These are phyloP conservation scores for Empis livida DNA, from an alignment of 2,888 invertebrate species.

Conservation along the genomic window DNA sequence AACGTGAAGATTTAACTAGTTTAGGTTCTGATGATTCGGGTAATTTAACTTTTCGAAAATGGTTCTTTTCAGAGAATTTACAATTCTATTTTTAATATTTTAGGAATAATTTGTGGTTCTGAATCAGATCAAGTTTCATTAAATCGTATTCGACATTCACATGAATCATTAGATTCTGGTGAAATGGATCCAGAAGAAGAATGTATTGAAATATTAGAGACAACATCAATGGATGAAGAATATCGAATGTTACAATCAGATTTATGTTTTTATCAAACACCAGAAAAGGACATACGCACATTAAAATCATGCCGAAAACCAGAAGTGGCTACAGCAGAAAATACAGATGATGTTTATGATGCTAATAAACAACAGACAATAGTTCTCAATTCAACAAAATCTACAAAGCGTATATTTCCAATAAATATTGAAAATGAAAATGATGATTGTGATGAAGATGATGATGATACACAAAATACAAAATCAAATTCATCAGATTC, in stretches of 20 bases:
- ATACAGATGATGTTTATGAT: slow-evolving; percentile 15
- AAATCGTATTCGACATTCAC: slow-evolving; percentile 43
- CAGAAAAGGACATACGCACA: slow-evolving; percentile 30
- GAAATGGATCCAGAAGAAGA: slow-evolving; percentile 46
- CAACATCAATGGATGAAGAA: slow-evolving; percentile 35
- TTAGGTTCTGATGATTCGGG: slow-evolving; percentile 46
- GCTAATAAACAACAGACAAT: slow-evolving; percentile 11
- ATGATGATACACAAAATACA: neutral
- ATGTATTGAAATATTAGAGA: slow-evolving; percentile 37
- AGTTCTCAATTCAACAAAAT: slow-evolving; percentile 11
- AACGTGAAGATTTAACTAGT: slow-evolving; percentile 37
- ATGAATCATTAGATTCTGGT: slow-evolving; percentile 62
- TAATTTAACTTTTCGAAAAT: slow-evolving; percentile 13
- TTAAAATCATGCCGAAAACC: slow-evolving; percentile 27
- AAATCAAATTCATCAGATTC: neutral
- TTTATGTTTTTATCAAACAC: slow-evolving; percentile 29
- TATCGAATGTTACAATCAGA: slow-evolving; percentile 33
- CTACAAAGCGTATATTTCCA: neutral
- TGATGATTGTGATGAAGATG: slow-evolving; percentile 10
- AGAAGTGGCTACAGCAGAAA: slow-evolving; percentile 12
- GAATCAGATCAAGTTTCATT: slow-evolving; percentile 36
- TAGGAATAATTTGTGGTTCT: slow-evolving; percentile 42
- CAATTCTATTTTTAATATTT: neutral
- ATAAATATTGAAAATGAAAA: slow-evolving; percentile 23
- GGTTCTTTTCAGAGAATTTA: too few species aligned